Conservation (phyloP, 2,113 vertebrate species). For the Calonectris borealis region DNA sequence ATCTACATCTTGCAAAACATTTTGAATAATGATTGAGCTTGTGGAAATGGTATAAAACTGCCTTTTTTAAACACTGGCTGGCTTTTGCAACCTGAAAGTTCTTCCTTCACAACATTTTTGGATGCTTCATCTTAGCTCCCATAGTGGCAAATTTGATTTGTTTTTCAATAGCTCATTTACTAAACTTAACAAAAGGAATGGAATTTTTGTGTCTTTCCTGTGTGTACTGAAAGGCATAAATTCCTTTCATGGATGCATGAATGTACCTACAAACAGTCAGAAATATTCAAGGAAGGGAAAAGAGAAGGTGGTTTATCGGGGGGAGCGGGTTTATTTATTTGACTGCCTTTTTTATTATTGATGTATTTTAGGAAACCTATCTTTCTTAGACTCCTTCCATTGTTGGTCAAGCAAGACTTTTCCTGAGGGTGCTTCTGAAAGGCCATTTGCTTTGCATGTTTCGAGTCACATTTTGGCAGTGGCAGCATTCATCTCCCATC, state of each 20-base stretch:
- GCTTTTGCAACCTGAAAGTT: neutral
- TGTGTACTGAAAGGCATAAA: neutral
- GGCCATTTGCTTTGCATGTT: neutral
- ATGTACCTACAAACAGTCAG: neutral
- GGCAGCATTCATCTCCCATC: neutral
- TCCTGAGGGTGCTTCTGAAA: neutral
- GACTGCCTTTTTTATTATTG: neutral
- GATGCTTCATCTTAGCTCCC: neutral
- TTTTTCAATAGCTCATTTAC: neutral
- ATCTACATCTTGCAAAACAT: neutral
- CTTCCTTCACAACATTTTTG: neutral
- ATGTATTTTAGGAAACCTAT: neutral
- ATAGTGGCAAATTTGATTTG: neutral
- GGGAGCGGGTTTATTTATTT: neutral
- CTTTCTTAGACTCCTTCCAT: neutral
- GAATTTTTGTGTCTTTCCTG: neutral
- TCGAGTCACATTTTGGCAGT: neutral
- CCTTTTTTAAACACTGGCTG: neutral
- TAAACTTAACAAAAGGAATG: neutral
- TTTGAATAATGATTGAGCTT: neutral
- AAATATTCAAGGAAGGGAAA: neutral
- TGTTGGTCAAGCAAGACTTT: neutral
- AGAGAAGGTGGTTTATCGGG: neutral
- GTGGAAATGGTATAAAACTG: neutral
- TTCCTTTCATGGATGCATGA: neutral